Conservation (phyloP, 1,140 invertebrate genomes). For the Battus philenor region DNA sequence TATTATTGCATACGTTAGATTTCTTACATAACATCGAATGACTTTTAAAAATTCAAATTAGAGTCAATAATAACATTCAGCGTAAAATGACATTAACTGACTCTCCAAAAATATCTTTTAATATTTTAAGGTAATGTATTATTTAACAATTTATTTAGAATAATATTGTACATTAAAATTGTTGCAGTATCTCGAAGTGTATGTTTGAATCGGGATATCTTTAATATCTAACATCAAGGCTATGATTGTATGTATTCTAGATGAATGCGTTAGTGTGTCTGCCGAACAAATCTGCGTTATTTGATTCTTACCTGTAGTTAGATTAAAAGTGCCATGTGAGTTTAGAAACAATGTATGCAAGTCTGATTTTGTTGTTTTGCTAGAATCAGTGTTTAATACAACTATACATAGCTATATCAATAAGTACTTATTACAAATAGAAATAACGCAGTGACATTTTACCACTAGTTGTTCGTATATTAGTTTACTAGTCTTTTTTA, state of each 20-base stretch:
- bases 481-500: slow-evolving; percentile 23
- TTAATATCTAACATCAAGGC: neutral
- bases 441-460: slow-evolving; percentile 13
- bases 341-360: slow-evolving; percentile 15
- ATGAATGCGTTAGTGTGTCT: neutral
- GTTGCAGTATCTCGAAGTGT: neutral
- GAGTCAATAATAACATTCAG: neutral
- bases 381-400: slow-evolving; percentile 20
- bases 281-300: too few relatives aligned
- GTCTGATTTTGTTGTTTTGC: slow-evolving; percentile 28
- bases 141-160: neutral
- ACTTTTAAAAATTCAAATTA: neutral
- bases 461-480: slow-evolving; percentile 28
- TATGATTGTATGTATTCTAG: neutral
- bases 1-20: neutral
- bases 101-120: too few relatives aligned
- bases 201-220: neutral
- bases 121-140: neutral
- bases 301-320: neutral
- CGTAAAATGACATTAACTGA: too few relatives aligned
- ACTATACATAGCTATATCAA: slow-evolving; percentile 17
- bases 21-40: neutral
- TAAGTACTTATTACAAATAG: slow-evolving; percentile 13
- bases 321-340: slow-evolving; percentile 22
- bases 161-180: neutral